Conservation (phyloP, 2,113 vertebrate genomes). For the Motacilla tschutschensis region DNA sequence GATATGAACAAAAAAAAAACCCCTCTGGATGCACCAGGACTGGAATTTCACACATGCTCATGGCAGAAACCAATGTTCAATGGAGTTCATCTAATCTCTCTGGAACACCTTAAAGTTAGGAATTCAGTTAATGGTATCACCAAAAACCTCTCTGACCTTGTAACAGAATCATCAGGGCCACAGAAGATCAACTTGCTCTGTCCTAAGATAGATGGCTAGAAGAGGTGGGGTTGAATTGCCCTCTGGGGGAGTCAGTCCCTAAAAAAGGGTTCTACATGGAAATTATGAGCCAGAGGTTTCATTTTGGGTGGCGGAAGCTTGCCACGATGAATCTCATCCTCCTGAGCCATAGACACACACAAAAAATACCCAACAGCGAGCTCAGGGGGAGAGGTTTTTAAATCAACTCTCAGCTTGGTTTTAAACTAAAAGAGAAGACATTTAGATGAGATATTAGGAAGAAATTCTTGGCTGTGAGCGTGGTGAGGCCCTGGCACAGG, state of each 20-base stretch:
- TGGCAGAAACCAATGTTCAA: not conserved
- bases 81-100: not conserved
- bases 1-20: not conserved
- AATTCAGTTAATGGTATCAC: not conserved
- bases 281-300: not conserved
- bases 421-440: not conserved
- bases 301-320: not conserved
- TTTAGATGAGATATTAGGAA: not conserved
- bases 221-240: not conserved
- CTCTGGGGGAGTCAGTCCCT: not conserved
- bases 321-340: rapidly evolving
- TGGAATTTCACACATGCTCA: not conserved
- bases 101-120: not conserved
- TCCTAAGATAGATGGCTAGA: not conserved
- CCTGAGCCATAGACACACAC: rapidly evolving
- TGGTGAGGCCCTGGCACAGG: rapidly evolving
- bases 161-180: not conserved
- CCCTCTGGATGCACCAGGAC: not conserved
- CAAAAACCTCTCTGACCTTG: not conserved
- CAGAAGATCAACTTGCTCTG: not conserved
- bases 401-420: not conserved
- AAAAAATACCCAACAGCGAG: rapidly evolving
- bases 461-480: not conserved
- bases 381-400: not conserved
- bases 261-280: not conserved